Conservation (phyloP, 2,888 invertebrate genomes). For the Leptinotarsa rubiginosa region DNA sequence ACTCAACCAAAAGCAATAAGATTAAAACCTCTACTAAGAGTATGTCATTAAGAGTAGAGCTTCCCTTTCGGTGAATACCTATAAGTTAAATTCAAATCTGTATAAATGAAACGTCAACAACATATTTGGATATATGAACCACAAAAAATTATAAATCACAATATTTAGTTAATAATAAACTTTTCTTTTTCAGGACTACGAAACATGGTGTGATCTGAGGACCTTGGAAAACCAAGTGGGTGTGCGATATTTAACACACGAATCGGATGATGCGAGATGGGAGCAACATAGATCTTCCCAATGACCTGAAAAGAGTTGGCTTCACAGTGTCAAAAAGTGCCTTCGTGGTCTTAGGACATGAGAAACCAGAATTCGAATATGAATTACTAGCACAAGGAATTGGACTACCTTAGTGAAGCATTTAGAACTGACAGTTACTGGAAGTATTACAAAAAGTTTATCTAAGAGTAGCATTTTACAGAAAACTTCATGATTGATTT, state of each 20-base stretch:
- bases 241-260: constrained; percentile 88
- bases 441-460: constrained; percentile 1
- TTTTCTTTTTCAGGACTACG: constrained; percentile 76
- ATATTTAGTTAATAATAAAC: too few species aligned
- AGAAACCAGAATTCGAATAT: constrained; percentile 27
- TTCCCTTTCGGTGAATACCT: too few species aligned
- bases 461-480: neutral
- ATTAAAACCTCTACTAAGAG: too few species aligned
- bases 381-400: constrained; percentile 19
- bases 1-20: too few species aligned
- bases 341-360: constrained; percentile 62
- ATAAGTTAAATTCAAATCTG: too few species aligned
- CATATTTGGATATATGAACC: neutral
- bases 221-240: constrained; percentile 82
- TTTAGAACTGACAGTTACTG: constrained; percentile 12
- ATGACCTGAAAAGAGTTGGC: constrained; percentile 68
- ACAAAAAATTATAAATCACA: neutral
- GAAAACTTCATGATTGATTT: neutral
- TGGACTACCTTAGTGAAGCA: constrained; percentile 5
- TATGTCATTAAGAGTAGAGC: too few species aligned
- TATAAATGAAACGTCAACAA: neutral
- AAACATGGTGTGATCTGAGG: constrained; percentile 95
- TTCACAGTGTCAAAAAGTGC: constrained; percentile 65
- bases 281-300: constrained; percentile 64
- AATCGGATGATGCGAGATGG: constrained; percentile 94